Base-by-base conservation (phyloP, 2,797 vertebrate genomes). In the Naso thynnoides region DNA sequence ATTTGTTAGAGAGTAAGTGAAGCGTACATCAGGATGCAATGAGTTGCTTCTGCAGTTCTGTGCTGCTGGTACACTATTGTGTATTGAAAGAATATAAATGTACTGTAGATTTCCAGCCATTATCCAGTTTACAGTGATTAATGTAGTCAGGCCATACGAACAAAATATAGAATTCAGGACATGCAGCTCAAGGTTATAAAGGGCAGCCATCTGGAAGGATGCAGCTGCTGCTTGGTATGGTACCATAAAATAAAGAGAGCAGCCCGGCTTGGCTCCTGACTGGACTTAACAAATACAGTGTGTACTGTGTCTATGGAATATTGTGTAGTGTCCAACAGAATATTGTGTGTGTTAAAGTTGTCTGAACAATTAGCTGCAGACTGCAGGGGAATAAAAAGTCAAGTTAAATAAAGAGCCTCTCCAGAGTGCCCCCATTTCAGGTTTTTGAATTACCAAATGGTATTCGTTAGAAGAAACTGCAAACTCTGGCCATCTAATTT, bases 101-200 rank as follows among this genome's bases (percentile, higher is more conserved):
- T 42, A 39, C 29, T 19, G 19, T 52, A 55, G 0, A 53, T 54
- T 26, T 68, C 57, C 45, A 29, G 38, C 45, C 41, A 18, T 83
- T 59, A 75, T 59, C 42, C n/a, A 19, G 27, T 72, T 78, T 64
- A 68, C 18, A 36, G 50, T 82, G 70, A 62, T 77, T 71, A 38
- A 77, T 77, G 19, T 16, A 55, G 39, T 65, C 48, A 0, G 21
- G 24, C 2, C 16, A 24, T 58, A 48, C 18, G 36, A 27, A 57
- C 21, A 55, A 66, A 56, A 81, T 58, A 59, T 47, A 73, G 29
- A 18, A 76, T 69, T 48, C 63, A 54, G 70, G 63, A 53, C 78
- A 74, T 60, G 23, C 29, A 69, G 2, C 60, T 78, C 23, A 76
- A 81, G 67, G 66, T 85, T 85, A 54, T 54, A 48, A 41, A 59